Base-by-base conservation (phyloP, 2,888 invertebrate genomes). In the Strigamia transsilvanica region DNA sequence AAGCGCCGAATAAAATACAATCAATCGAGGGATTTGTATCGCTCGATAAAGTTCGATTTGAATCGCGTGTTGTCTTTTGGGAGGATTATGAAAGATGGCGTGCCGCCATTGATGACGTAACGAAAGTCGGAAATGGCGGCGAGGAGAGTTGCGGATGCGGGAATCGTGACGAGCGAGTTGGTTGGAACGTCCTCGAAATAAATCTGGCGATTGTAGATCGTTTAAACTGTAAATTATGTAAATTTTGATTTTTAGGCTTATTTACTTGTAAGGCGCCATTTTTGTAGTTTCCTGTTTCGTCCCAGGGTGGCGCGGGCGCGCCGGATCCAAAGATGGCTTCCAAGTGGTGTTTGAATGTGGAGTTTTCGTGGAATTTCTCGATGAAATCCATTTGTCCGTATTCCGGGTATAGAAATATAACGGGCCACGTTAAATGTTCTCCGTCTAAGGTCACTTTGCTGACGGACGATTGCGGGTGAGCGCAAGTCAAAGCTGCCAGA, bases 361-460 rank as follows among this genome's bases (percentile, higher is more conserved):
- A 90, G 85, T 92, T 91, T 88, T 97, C 97, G 12, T 91, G 91
- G 86, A 97, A 94, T 83, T 91, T 91, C 87, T 94, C 92, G 61
- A 98, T 91, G 85, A 96, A 94, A 88, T 99, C 98, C 80, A 95
- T 94, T 85, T 94, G 92, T 83, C 92, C 90, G 86, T 93, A 93
- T 88, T 98, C 97, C 0, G 98, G 98, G 88, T 97, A 98, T 13
- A 95, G 89, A 85, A 98, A 92, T 21, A 95, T 89, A 0, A 96
- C 93, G 0, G 98, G 98, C 97, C 97, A 98, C 80, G 92, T 89
- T 13, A 98, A 88, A 66, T 88, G 87, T 13, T 88, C 89, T 0
- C 91, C 86, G 84, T 88, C 87, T 9, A 88, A 83, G 46, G 87
- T 85, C 9, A 90, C 89, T 78, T 82, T 84, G 41, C 83, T 10